Evolutionary conservation across 2,113 vertebrate genomes (phyloP).

Genomic region (Paramisgurnus dabryanus): DNA sequence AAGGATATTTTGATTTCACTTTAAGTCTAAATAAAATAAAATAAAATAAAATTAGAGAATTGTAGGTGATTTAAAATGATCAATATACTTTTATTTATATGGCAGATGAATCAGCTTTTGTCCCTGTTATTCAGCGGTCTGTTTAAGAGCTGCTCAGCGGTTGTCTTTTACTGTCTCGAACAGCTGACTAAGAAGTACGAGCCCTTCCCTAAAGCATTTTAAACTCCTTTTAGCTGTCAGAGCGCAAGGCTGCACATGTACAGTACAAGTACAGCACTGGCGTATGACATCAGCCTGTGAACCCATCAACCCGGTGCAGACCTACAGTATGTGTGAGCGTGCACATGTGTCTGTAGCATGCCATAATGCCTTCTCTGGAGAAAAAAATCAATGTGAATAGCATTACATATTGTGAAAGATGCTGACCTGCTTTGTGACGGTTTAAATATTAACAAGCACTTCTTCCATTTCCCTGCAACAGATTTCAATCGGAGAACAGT

Average conservation of each 20-base stretch:
- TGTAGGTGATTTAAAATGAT: neutral
- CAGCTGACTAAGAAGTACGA: constrained; percentile 17
- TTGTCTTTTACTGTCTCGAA: neutral
- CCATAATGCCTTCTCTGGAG: constrained; percentile 61
- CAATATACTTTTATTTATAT: neutral
- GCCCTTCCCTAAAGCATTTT: neutral
- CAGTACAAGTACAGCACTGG: neutral
- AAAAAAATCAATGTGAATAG: constrained; percentile 65
- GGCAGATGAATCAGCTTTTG: constrained; percentile 14
- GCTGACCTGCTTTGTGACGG: constrained; percentile 63
- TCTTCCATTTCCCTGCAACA: constrained; percentile 61
- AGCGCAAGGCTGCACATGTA: neutral
- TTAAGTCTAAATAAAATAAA: neutral
- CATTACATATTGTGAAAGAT: constrained; percentile 68
- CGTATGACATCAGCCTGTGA: neutral
- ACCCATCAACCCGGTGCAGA: neutral
- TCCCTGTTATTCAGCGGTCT: neutral
- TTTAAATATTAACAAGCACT: constrained; percentile 66
- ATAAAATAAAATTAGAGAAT: neutral
- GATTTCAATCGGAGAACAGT: constrained; percentile 53
- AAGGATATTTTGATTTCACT: too few species aligned
- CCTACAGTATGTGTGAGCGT: neutral
- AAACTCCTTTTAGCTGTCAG: constrained; percentile 24
- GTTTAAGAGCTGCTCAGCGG: neutral
- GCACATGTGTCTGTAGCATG: constrained; percentile 61